Conservation (phyloP, 2,888 invertebrate genomes). For the Camponotus fellah region DNA sequence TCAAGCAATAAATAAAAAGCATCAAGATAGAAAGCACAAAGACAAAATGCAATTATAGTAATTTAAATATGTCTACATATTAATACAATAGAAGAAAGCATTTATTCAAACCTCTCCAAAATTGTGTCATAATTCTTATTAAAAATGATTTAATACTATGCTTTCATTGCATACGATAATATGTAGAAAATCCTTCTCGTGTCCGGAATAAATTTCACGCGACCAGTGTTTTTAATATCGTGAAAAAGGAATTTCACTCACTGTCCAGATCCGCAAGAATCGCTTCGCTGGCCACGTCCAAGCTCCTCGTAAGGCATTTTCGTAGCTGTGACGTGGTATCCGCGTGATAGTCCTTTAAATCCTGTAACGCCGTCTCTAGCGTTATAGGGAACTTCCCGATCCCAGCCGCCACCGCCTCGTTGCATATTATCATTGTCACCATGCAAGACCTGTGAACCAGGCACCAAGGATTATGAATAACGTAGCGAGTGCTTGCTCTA, state of each 20-base stretch:
- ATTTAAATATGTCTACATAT: not conserved
- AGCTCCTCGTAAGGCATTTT: constrained; percentile 87
- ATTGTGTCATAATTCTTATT: not conserved
- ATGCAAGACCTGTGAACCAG: constrained; percentile 86
- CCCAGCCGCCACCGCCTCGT: constrained; percentile 88
- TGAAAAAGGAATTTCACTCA: constrained; percentile 82
- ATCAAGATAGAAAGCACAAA: not conserved
- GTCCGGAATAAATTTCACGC: not conserved
- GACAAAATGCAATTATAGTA: constrained; percentile 21
- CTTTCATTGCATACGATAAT: constrained; percentile 2
- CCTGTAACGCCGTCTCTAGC: constrained; percentile 88
- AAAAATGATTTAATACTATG: constrained; percentile 11
- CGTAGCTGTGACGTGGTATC: constrained; percentile 90
- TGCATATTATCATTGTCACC: constrained; percentile 89
- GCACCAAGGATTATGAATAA: constrained; percentile 51
- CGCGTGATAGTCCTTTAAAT: constrained; percentile 88
- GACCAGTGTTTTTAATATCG: not conserved
- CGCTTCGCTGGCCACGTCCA: constrained; percentile 89
- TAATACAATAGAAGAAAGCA: not conserved
- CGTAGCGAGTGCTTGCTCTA: constrained; percentile 33
- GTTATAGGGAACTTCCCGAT: constrained; percentile 87
- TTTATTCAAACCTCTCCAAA: constrained; percentile 1
- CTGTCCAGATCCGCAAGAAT: constrained; percentile 89
- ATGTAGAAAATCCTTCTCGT: not conserved
- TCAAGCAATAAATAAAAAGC: constrained; percentile 4